These are phyloP conservation scores for Barypeithes pellucidus DNA, from an alignment of 2,888 invertebrate genomes.

Conservation along the genomic window DNA sequence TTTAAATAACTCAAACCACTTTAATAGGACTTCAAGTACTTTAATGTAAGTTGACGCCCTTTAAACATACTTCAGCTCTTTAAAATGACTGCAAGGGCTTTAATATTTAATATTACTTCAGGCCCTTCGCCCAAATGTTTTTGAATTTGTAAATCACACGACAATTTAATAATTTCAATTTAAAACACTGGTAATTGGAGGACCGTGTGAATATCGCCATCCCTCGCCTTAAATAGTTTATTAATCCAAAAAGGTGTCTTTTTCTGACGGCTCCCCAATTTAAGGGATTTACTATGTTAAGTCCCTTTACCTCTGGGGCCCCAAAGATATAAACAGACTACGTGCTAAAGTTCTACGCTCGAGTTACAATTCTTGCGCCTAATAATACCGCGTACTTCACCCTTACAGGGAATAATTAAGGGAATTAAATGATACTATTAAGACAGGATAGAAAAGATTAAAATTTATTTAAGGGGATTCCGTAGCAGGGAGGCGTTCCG, in stretches of 20 bases:
- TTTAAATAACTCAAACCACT: too few relatives aligned
- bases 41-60: too few relatives aligned
- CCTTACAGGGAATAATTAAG: slow-evolving; percentile 15
- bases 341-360: slow-evolving; percentile 38
- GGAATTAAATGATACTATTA: slow-evolving; percentile 11
- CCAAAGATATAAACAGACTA: slow-evolving; percentile 41
- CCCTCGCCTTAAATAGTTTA: not conserved
- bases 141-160: too few relatives aligned
- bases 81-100: too few relatives aligned
- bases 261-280: not conserved
- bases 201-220: not conserved
- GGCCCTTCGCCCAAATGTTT: too few relatives aligned
- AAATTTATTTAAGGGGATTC: slow-evolving; percentile 7
- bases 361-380: slow-evolving; percentile 43
- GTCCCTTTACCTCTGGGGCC: slow-evolving; percentile 10
- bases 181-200: not conserved
- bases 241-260: slow-evolving; percentile 17
- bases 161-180: not conserved
- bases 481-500: not conserved
- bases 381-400: slow-evolving; percentile 38
- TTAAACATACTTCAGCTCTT: too few relatives aligned
- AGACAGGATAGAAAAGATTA: slow-evolving; percentile 6
- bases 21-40: too few relatives aligned
- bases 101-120: too few relatives aligned
- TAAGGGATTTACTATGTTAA: slow-evolving; percentile 32